Evolutionary conservation across 2,797 vertebrate genomes (phyloP).

Genomic region (Bradypodion ventrale): DNA sequence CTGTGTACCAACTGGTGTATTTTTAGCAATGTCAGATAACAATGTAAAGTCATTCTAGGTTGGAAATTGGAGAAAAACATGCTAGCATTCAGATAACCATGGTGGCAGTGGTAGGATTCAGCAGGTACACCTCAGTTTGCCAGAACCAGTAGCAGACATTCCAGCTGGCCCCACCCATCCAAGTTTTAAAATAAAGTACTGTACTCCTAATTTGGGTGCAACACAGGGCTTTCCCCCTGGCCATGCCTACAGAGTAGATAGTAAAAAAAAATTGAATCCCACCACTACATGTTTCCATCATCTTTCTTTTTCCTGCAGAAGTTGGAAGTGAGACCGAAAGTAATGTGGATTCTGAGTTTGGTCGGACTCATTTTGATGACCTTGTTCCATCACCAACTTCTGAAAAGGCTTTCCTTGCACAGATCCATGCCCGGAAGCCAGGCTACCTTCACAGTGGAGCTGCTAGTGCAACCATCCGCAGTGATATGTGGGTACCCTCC

Average conservation of each 20-base stretch:
- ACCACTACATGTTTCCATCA: too few species aligned
- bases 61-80: constrained; percentile 19
- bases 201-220: too few species aligned
- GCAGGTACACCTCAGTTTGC: too few species aligned
- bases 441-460: constrained; percentile 78
- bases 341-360: constrained; percentile 88
- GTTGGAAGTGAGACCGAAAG: constrained; percentile 91
- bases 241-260: too few species aligned
- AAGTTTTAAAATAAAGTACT: too few species aligned
- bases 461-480: constrained; percentile 71
- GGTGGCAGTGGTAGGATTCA: too few species aligned
- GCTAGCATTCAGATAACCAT: not conserved
- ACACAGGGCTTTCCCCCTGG: too few species aligned
- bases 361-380: constrained; percentile 84
- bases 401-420: constrained; percentile 86
- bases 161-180: too few species aligned
- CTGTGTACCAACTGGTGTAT: not conserved
- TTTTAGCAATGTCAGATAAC: constrained; percentile 1
- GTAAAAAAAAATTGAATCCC: too few species aligned
- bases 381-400: constrained; percentile 84
- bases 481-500: constrained; percentile 75
- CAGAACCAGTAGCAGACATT: too few species aligned
- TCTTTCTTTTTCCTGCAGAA: constrained; percentile 73
- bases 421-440: constrained; percentile 82
- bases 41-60: not conserved